Evolutionary conservation across 2,113 vertebrate genomes (phyloP).

Genomic region (Brachionichthys hirsutus): DNA sequence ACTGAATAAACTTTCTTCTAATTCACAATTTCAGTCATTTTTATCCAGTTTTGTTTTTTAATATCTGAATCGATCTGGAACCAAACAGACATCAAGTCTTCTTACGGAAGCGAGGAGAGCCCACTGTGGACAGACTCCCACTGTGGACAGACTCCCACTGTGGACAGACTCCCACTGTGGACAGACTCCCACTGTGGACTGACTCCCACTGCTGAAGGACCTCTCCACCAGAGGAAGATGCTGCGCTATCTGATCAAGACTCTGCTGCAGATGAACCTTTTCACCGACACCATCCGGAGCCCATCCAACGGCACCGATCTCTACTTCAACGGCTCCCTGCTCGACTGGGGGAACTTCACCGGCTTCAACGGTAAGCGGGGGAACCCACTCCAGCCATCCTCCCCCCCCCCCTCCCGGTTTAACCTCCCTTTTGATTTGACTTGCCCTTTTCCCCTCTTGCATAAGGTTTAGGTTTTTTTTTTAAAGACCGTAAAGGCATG

Average conservation of each 20-base stretch:
- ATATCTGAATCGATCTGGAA: neutral
- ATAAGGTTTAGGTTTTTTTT: no score
- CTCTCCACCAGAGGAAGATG: no score
- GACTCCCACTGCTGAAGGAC: no score
- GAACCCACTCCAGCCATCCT: neutral
- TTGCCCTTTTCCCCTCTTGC: no score
- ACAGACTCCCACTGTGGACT: no score
- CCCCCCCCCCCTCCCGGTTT: neutral
- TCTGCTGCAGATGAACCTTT: conserved; percentile 95
- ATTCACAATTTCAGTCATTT: neutral
- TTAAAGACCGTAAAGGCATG: neutral
- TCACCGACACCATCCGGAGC: conserved; percentile 85
- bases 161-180: no score
- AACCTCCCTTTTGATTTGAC: neutral
- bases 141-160: no score
- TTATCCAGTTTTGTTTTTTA: conserved; percentile 5
- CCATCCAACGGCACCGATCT: conserved; percentile 82
- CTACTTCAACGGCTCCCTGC: conserved; percentile 79
- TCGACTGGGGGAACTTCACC: conserved; percentile 80
- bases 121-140: conserved; percentile 4
- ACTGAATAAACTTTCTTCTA: conserved; percentile 13
- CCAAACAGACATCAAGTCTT: conserved; percentile 14
- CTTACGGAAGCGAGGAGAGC: conserved; percentile 1
- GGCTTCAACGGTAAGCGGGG: conserved; percentile 82
- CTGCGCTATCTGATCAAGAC: conserved; percentile 95